phyloP scores from a whole-genome alignment of 2,888 invertebrate species.

The Drosophila atripex region DNA sequence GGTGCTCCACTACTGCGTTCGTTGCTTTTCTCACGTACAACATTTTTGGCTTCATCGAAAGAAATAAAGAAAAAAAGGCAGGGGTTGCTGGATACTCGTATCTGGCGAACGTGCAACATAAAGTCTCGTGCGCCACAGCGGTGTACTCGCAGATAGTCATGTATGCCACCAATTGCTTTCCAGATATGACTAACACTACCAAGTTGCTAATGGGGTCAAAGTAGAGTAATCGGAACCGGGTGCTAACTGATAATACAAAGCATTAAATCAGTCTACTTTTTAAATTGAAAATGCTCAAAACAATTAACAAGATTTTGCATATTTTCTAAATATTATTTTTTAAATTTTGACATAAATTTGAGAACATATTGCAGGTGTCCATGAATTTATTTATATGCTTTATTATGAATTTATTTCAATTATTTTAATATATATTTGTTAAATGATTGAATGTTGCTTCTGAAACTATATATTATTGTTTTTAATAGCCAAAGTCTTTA shows the following conservation, averaged over 20 bases:
- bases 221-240: slow-evolving; percentile 1
- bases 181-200: slow-evolving; percentile 32
- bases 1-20: slow-evolving; percentile 49
- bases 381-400: not conserved
- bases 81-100: slow-evolving; percentile 1
- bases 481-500: too few species aligned
- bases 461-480: too few species aligned
- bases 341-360: not conserved
- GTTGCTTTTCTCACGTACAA: slow-evolving; percentile 65
- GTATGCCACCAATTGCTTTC: slow-evolving; percentile 59
- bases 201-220: slow-evolving; percentile 59
- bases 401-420: too few species aligned
- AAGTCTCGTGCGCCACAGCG: slow-evolving; percentile 68
- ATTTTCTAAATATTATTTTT: not conserved
- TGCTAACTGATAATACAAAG: slow-evolving; percentile 29
- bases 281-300: not conserved
- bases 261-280: not conserved
- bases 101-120: slow-evolving; percentile 53
- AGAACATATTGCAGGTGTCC: not conserved
- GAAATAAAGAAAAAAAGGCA: slow-evolving; percentile 1
- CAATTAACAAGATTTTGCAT: not conserved
- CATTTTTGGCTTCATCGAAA: slow-evolving; percentile 35
- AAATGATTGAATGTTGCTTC: too few species aligned
- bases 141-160: slow-evolving; percentile 66
- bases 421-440: too few species aligned